A percentile compares a stretch with the other conserved stretches of the same genome.
phyloP scores from a whole-genome alignment of 2,888 invertebrate genomes.

The Drosophila atripex region DNA sequence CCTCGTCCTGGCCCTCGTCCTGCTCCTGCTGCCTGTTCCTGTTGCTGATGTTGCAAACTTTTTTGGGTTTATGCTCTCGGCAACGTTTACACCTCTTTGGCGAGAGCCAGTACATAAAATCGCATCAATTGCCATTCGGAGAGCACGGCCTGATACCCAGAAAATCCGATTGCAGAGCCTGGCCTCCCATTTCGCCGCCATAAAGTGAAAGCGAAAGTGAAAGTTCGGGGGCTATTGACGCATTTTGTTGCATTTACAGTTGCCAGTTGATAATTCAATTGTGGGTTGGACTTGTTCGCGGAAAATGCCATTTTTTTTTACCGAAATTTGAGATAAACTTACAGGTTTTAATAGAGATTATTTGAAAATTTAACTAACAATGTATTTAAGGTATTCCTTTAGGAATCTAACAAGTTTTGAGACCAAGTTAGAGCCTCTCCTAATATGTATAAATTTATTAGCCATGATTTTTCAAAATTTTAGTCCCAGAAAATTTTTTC shows the following conservation, averaged over 20 bases:
- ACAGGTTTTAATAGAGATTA: too few species aligned
- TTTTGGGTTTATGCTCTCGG: slow-evolving; percentile 35
- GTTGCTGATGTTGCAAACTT: slow-evolving; percentile 33
- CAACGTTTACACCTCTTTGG: slow-evolving; percentile 59
- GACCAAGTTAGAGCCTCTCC: too few species aligned
- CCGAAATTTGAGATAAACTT: too few species aligned
- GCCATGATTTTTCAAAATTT: too few species aligned
- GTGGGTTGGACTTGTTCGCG: background rate
- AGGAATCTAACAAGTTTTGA: too few species aligned
- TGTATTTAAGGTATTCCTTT: too few species aligned
- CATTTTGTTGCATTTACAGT: slow-evolving; percentile 31
- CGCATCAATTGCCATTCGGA: slow-evolving; percentile 21
- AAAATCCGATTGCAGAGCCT: background rate
- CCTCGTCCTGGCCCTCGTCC: background rate
- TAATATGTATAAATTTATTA: too few species aligned
- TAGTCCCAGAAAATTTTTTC: too few species aligned
- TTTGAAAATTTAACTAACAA: too few species aligned
- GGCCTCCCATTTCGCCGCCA: background rate
- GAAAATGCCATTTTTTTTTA: background rate
- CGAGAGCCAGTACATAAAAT: slow-evolving; percentile 53
- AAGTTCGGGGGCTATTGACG: slow-evolving; percentile 7
- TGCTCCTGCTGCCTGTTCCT: background rate
- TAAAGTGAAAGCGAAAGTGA: slow-evolving; percentile 27
- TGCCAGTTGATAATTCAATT: slow-evolving; percentile 19
- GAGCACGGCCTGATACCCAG: background rate